These are phyloP conservation scores for Eupithecia subumbrata DNA, from an alignment of 2,888 invertebrate species.

Conservation along the genomic window DNA sequence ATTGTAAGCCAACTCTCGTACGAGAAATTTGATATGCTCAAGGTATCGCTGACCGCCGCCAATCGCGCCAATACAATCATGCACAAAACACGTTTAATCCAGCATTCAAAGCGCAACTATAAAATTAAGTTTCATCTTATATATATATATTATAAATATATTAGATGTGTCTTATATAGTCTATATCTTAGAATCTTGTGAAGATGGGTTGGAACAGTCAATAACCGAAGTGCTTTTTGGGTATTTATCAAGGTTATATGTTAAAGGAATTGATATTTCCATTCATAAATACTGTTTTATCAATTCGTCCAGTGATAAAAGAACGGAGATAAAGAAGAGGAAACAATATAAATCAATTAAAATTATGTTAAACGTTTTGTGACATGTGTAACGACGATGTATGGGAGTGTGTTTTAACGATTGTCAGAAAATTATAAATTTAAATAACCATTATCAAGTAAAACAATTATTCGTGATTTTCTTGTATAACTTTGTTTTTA, in stretches of 20 bases:
- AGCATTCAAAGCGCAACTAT: slow-evolving; percentile 1
- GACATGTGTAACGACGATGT: not conserved
- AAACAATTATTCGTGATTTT: not conserved
- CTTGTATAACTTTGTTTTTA: not conserved
- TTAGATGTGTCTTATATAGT: too few species aligned
- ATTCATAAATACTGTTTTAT: not conserved
- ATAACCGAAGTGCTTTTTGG: slow-evolving; percentile 1
- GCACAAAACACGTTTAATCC: not conserved
- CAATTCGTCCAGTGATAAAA: not conserved
- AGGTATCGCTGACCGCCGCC: not conserved
- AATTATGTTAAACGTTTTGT: not conserved
- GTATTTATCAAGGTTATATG: not conserved
- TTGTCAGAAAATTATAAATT: not conserved
- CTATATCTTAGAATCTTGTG: not conserved
- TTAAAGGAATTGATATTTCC: not conserved
- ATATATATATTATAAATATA: too few species aligned
- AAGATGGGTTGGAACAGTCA: not conserved
- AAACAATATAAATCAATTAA: not conserved
- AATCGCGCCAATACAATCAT: not conserved
- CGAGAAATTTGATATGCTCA: not conserved
- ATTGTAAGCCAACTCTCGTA: not conserved
- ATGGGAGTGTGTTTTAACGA: not conserved
- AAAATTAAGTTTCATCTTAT: not conserved
- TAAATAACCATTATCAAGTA: not conserved
- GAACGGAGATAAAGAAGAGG: not conserved